Evolutionary conservation across 2,797 vertebrate genomes (phyloP), one percentile per base, ranked within the genome.

Genomic region (Arnoldichthys spilopterus): DNA sequence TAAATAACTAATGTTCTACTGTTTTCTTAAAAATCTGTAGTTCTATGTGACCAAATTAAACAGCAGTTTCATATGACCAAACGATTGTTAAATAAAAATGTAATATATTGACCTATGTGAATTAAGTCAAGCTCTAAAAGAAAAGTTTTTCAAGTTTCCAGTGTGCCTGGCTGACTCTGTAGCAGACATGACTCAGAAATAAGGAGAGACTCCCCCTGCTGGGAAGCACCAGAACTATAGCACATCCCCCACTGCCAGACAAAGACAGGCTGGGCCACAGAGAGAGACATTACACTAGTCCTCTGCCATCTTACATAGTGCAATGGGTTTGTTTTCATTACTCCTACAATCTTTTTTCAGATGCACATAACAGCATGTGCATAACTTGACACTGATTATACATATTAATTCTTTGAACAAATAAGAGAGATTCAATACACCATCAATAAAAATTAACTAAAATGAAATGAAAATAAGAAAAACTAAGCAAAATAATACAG

Each of bases 131-230:
- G 56, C 28, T 28, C 24, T 9, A 26, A 66, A 66, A 66, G 20
- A 8, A 56, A 58, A 56, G 34, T 24, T 20, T 67, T 47, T 20
- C 73, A 71, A 51, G 54, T 63, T 73, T 54, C 11, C 32, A 62
- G 11, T 43, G 9, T 59, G 54, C 12, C 22, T 63, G 61, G 24
- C 54, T 66, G 30, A 28, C 45, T 11, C 37, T 64, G 54, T 30
- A 37, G 80, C 78, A 87, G 13, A 64, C 7, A 53, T 30, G 69
- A 34, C 34, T 83, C 83, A 90, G 89, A 76, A 74, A 76, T 91
- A 89, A 93, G 91, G 86, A 68, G 88, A 91, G 89, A 91, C 93
- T 93, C 93, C 94, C 92, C 92, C 93, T 89, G 86, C 85, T 91
- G 94, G 92, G 83, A 26, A 7, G 30, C 53, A 73, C 24, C 24